Evolutionary conservation across 2,888 invertebrate species (phyloP).

Genomic region (Scrobipalpa atriplicella): DNA sequence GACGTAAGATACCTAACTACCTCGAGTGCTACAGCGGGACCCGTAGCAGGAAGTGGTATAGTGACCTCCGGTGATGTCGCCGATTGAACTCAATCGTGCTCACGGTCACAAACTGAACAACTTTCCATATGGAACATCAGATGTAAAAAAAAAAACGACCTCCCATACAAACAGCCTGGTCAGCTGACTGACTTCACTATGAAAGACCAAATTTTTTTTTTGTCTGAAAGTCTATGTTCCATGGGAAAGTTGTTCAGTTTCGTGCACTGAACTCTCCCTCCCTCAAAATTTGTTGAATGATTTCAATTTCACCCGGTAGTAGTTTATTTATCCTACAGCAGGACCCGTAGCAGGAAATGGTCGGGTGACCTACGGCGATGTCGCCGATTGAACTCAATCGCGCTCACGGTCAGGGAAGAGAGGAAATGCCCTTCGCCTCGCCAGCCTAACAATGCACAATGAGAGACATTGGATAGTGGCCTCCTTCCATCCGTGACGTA

Average conservation of each 20-base stretch:
- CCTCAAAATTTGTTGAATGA: no score
- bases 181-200: no score
- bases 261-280: no score
- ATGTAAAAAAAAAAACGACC: no score
- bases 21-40: no score
- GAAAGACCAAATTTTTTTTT: no score
- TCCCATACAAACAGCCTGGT: no score
- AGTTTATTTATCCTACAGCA: slow-evolving; percentile 28
- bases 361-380: slow-evolving; percentile 36
- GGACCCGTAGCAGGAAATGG: slow-evolving; percentile 31
- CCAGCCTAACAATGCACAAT: slow-evolving; percentile 75
- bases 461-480: slow-evolving; percentile 55
- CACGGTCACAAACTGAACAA: slow-evolving; percentile 66
- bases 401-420: slow-evolving; percentile 63
- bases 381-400: slow-evolving; percentile 50
- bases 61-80: slow-evolving; percentile 40
- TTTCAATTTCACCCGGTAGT: no score
- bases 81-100: slow-evolving; percentile 51
- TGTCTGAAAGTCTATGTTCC: no score
- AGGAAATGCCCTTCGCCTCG: slow-evolving; percentile 74
- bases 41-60: slow-evolving; percentile 6
- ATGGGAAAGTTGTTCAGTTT: no score
- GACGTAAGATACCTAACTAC: no score
- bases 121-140: no score
- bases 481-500: slow-evolving; percentile 56